Evolutionary conservation across 1,140 invertebrate species (phyloP).

Genomic region (Frieseomelitta varia): DNA sequence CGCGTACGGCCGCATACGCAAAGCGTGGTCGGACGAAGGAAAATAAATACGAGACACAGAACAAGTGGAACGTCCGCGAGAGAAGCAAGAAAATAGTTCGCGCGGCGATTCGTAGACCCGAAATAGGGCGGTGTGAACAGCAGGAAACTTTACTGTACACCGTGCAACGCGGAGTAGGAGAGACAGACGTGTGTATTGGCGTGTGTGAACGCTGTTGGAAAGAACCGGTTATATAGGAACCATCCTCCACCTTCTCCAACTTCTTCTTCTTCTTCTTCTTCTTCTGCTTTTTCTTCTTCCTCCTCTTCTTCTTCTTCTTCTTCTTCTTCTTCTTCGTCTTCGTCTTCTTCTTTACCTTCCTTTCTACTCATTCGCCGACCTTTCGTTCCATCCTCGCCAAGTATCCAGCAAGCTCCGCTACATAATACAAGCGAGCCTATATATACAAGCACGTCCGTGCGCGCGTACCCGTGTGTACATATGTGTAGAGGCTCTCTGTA

Average conservation of each 20-base stretch:
- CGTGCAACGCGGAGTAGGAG: slow-evolving; percentile 35
- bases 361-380: slow-evolving; percentile 57
- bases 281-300: slow-evolving; percentile 6
- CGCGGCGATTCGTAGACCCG: slow-evolving; percentile 55
- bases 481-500: slow-evolving; percentile 31
- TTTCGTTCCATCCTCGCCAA: slow-evolving; percentile 57
- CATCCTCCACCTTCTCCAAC: slow-evolving; percentile 70
- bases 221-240: slow-evolving; percentile 79
- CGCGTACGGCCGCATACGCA: slow-evolving; percentile 15
- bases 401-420: slow-evolving; percentile 68
- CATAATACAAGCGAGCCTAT: slow-evolving; percentile 55
- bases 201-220: slow-evolving; percentile 60
- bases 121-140: slow-evolving; percentile 68
- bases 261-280: slow-evolving; percentile 52
- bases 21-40: slow-evolving; percentile 19
- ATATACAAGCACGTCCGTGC: neutral
- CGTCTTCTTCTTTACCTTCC: slow-evolving; percentile 24
- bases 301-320: slow-evolving; percentile 8
- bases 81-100: slow-evolving; percentile 45
- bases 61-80: slow-evolving; percentile 35
- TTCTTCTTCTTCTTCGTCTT: slow-evolving; percentile 26
- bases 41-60: slow-evolving; percentile 43
- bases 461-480: slow-evolving; percentile 17
- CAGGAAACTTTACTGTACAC: slow-evolving; percentile 39
- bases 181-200: slow-evolving; percentile 41